phyloP scores from a whole-genome alignment of 2,797 vertebrate species.

The Microctenopoma stevenorrisi region DNA sequence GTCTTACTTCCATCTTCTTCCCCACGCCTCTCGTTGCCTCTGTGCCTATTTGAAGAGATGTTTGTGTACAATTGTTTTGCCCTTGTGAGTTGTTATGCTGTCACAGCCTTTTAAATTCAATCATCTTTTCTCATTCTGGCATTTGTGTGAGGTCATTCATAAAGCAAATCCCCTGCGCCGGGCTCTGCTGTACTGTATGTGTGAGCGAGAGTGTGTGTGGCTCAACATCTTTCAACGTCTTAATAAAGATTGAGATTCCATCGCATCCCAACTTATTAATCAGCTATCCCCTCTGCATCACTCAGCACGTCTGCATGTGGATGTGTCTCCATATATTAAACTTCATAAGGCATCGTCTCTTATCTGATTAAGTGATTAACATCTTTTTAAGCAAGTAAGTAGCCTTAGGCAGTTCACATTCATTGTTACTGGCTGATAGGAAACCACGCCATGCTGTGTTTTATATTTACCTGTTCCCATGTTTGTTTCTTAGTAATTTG shows the following conservation, averaged over 20 bases:
- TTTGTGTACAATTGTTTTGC: conserved; percentile 12
- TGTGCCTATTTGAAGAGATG: conserved; percentile 29
- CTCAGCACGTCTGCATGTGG: conserved; percentile 70
- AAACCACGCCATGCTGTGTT: conserved; percentile 9
- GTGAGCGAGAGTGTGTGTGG: conserved; percentile 41
- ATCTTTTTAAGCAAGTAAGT: conserved; percentile 76
- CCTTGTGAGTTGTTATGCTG: conserved; percentile 18
- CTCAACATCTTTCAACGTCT: conserved; percentile 82
- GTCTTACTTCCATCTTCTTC: conserved; percentile 45
- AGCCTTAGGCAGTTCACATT: conserved; percentile 59
- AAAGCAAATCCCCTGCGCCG: conserved; percentile 39
- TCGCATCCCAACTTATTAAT: conserved; percentile 81
- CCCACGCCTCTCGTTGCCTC: conserved; percentile 3
- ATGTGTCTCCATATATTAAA: conserved; percentile 73
- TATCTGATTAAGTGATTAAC: conserved; percentile 81
- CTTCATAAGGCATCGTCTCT: conserved; percentile 77
- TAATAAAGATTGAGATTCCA: conserved; percentile 85
- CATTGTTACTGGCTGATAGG: conserved; percentile 56
- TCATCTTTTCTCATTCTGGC: conserved; percentile 20
- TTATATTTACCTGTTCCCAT: no score
- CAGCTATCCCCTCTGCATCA: conserved; percentile 67
- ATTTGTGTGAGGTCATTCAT: conserved; percentile 59
- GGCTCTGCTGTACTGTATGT: conserved; percentile 23
- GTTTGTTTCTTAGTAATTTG: conserved; percentile 1
- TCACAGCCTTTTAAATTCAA: conserved; percentile 14